Base-by-base conservation (phyloP, 2,888 invertebrate genomes). In the Papilio protenor region DNA sequence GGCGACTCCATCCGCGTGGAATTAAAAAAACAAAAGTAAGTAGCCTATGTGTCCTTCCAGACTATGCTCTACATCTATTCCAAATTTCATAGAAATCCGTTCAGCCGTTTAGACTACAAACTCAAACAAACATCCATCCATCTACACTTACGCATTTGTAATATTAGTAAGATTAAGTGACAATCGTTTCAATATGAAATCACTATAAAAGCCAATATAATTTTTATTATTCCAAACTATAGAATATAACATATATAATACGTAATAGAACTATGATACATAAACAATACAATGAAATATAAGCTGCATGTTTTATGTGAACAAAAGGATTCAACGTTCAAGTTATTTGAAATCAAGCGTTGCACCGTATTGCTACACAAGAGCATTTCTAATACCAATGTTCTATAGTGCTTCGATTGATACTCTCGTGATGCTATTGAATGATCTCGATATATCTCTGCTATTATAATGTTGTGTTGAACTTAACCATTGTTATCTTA, bases 251-350 rank as follows among this genome's bases (percentile, higher is more conserved):
- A 27, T 27, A 27, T 27, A 27, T 27, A 27, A 27, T 27, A 27
- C 1, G 27, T 27, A 27, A 27, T 27, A 27, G 27, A 27, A 27
- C 10, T 1, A 61, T 16, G 40, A 21, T 70, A 23, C 23, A 70
- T 70, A 72, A 64, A 64, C 27, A 71, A 52, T 33, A 76, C 61
- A 76, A 76, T 72, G 33, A 72, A 61, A 55, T 16, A 47, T n/a
- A 76, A 52, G 11, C 61, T 33, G 72, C 49, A 71, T 61, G 71
- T 76, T 72, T 76, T 59, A 72, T 49, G 52, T 61, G 76, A 76
- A 76, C 76, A 47, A 59, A 76, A 72, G 47, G 33, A 72, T 23
- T 49, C 47, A 23, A 55, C 16, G 71, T 72, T 72, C 76, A 64
- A 61, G 61, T 61, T 49, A 76, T 59, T 52, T 23, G 71, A 76